Base-by-base conservation (phyloP, 2,888 invertebrate species). In the Acholoe squamosa region DNA sequence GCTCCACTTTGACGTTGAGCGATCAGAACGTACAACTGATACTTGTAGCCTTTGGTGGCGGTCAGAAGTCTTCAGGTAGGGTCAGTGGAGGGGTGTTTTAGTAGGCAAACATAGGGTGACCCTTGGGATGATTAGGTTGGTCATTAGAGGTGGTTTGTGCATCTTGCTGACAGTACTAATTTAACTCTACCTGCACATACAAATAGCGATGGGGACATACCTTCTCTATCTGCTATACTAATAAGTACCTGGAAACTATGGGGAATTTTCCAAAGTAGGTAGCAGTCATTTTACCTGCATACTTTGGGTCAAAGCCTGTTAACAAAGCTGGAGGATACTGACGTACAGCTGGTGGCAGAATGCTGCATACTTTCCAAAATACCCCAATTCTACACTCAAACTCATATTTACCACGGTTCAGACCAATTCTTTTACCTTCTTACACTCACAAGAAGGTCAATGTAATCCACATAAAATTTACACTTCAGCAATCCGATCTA, bases 61-160 rank as follows among this genome's bases (percentile, higher is more conserved):
- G 71, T 71, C 28, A 28, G 71, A 71, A 71, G 71, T 71, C 31
- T 43, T 10, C 43, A 43, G 25, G 76, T 76, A 25, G 76, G 16
- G 3, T 28, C 5, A 0, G 76, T 25, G 76, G 28, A 25, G 80
- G 43, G 80, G 80, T 33, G 80, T 19, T 76, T 31, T 84, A 28
- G 84, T 84, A 16, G 52, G 54, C 54, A 86, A 86, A 86, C 86
- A 86, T 14, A 86, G 54, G 54, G 33, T 86, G 86, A 86, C 86
- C 86, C 28, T 28, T 28, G 22, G 86, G 86, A n/a, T 86, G 86
- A 86, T 86, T 86, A 86, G 54, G 25, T 28, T 5, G 19, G 54
- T 31, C 28, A 86, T 86, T 86, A 86, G 54, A 86, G 86, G 54
- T 86, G 28, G 28, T n/a, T 86, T 86, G 54, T 86, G 19, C 54